These are phyloP conservation scores for Lagopus muta DNA, from an alignment of 2,113 vertebrate species.

Conservation along the genomic window DNA sequence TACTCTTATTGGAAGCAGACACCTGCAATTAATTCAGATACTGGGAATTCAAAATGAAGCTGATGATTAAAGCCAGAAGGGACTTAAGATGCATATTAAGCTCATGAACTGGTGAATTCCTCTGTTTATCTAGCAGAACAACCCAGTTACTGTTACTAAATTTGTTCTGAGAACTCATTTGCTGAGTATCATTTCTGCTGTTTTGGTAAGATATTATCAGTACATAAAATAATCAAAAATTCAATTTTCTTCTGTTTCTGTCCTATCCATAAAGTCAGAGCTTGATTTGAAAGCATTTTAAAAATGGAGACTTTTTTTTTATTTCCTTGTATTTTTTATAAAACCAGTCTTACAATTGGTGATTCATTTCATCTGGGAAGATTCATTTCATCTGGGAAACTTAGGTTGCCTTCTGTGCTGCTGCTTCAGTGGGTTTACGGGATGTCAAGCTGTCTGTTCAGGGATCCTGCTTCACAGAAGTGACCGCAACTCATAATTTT, in stretches of 20 bases:
- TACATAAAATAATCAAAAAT: not conserved
- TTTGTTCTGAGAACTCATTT: not conserved
- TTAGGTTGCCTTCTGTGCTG: not conserved
- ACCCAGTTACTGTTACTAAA: not conserved
- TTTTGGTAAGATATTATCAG: not conserved
- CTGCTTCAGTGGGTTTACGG: rapidly evolving
- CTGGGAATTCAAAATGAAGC: constrained; percentile 66
- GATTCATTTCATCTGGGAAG: not conserved
- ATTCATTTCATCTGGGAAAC: not conserved
- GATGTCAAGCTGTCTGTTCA: not conserved
- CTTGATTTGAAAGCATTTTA: not conserved
- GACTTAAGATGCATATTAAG: constrained; percentile 38
- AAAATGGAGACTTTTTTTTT: not conserved
- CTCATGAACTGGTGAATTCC: not conserved
- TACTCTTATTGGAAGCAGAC: constrained; percentile 65
- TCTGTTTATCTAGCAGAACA: constrained; percentile 8
- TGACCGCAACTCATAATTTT: not conserved
- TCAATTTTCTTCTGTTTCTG: not conserved
- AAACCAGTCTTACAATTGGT: not conserved
- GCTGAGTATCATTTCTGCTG: not conserved
- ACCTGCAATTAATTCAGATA: constrained; percentile 74
- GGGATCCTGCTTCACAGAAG: not conserved
- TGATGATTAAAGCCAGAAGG: constrained; percentile 67
- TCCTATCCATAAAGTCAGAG: not conserved
- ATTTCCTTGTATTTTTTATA: not conserved